A percentile compares a stretch with the other conserved stretches of the same genome.
These are phyloP conservation scores for Limnephilus marmoratus DNA, from an alignment of 2,888 invertebrate genomes.

Conservation along the genomic window DNA sequence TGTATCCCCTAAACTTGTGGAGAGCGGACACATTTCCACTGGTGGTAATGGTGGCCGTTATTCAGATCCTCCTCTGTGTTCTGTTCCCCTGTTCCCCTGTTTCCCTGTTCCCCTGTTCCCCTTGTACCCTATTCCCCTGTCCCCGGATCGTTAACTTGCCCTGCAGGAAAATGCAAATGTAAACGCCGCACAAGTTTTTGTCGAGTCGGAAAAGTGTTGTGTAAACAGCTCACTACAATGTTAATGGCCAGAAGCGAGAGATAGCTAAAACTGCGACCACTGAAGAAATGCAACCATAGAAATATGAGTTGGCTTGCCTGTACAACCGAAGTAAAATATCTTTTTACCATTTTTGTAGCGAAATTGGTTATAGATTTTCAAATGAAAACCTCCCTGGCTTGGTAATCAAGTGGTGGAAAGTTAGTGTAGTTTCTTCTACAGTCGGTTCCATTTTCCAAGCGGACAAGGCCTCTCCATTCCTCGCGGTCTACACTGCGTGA, in stretches of 20 bases:
- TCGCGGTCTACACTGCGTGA: no score
- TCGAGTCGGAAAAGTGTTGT: constrained; percentile 25
- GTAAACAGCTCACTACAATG: constrained; percentile 17
- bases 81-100: not conserved
- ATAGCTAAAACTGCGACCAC: not conserved
- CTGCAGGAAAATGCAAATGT: constrained; percentile 54
- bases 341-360: not conserved
- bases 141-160: constrained; percentile 45
- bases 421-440: no score
- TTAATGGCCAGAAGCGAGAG: not conserved
- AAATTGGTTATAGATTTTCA: not conserved
- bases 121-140: not conserved
- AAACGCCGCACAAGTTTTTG: constrained; percentile 42
- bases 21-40: constrained; percentile 60
- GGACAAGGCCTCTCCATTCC: no score
- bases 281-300: not conserved
- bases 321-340: not conserved
- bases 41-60: constrained; percentile 60
- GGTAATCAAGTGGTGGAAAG: no score
- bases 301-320: not conserved
- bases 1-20: constrained; percentile 35
- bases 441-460: no score
- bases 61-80: constrained; percentile 35
- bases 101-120: not conserved
- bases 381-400: no score